Percentiles rank a stretch among this genome's conserved stretches.
Conservation (phyloP, 2,797 vertebrate genomes). For the Macrochelys suwanniensis region DNA sequence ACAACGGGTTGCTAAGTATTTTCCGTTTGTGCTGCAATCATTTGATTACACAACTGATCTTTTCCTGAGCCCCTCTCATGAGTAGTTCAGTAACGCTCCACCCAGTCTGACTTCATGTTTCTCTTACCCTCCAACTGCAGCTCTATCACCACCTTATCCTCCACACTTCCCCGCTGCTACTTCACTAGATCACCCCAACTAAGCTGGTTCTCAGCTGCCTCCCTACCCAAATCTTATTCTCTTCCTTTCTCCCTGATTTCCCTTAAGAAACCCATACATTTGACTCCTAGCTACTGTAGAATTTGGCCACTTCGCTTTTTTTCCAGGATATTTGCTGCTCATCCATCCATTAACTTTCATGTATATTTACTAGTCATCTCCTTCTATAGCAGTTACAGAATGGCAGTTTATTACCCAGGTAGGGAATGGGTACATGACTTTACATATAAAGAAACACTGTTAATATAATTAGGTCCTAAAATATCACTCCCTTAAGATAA, state of each 20-base stretch:
- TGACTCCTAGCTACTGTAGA: not conserved
- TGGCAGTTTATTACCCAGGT: not conserved
- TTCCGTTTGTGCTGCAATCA: not conserved
- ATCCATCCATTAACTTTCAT: not conserved
- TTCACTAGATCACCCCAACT: not conserved
- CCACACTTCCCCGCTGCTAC: not conserved
- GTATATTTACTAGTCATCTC: not conserved
- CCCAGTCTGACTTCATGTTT: not conserved
- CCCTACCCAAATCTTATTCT: not conserved
- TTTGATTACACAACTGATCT: not conserved
- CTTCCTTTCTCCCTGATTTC: not conserved
- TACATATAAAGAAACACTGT: not conserved
- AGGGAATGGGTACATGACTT: not conserved
- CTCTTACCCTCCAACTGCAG: not conserved
- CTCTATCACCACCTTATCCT: not conserved
- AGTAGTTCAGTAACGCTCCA: not conserved
- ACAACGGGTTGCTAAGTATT: not conserved
- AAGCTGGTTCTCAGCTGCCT: not conserved
- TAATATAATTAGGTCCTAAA: not conserved
- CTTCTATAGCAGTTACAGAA: not conserved
- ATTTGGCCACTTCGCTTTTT: not conserved
- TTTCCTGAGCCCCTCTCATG: not conserved
- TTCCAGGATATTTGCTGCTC: not conserved
- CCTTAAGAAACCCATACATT: not conserved
- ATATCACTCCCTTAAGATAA: not conserved